Percentiles rank a stretch among this genome's conserved stretches.
phyloP scores from a whole-genome alignment of 2,113 vertebrate species.

The Baryphthengus martii region DNA sequence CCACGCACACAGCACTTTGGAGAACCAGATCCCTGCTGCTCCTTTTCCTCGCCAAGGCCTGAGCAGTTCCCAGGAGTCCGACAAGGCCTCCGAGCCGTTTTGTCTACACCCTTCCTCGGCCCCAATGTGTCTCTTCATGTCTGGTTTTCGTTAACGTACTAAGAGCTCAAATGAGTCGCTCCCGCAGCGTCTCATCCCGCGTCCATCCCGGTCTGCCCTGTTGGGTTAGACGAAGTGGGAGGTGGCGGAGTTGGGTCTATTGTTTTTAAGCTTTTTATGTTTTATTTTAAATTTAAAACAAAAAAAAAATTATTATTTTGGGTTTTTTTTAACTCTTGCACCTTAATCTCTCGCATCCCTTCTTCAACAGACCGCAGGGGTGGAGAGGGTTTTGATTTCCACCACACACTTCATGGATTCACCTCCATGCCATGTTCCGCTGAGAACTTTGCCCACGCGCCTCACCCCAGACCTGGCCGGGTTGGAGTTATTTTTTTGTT shows the following conservation, averaged over 20 bases:
- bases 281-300: too few species aligned
- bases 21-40: slow-evolving; percentile 63
- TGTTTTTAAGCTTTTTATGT: slow-evolving; percentile 32
- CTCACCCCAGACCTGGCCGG: background rate
- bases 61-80: background rate
- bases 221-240: background rate
- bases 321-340: slow-evolving; percentile 50
- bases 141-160: background rate
- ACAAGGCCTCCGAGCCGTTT: background rate
- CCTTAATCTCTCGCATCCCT: slow-evolving; percentile 64
- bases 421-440: background rate
- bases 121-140: background rate
- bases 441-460: background rate
- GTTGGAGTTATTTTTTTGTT: background rate
- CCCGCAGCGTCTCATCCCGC: background rate
- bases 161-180: background rate
- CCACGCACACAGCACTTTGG: slow-evolving; percentile 67
- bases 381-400: slow-evolving; percentile 39
- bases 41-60: slow-evolving; percentile 23
- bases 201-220: rapidly evolving
- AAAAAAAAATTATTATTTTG: background rate
- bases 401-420: background rate
- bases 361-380: background rate
- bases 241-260: background rate
- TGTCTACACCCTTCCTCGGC: background rate